Conservation (phyloP, 2,888 invertebrate genomes). For the Troides oblongomaculatus region DNA sequence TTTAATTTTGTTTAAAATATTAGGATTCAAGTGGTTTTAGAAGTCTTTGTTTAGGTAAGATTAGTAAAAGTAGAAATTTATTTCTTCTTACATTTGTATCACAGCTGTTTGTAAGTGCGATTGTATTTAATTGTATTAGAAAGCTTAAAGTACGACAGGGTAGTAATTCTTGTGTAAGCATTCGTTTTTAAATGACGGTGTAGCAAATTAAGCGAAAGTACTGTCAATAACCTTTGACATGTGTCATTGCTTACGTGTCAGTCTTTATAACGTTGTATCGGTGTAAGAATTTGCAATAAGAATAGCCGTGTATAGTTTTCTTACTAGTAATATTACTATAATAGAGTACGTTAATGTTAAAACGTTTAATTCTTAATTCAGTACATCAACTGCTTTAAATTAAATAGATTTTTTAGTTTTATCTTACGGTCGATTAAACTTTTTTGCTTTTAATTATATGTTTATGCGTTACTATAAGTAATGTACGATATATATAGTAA, state of each 20-base stretch:
- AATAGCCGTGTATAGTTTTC: slow-evolving; percentile 6
- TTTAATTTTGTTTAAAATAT: background rate
- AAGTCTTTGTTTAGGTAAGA: slow-evolving; percentile 1
- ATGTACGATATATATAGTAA: background rate
- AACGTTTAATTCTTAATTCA: background rate
- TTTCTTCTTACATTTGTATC: background rate
- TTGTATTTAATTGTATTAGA: background rate
- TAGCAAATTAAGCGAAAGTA: slow-evolving; percentile 48
- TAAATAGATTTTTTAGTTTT: background rate
- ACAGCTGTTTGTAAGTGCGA: background rate
- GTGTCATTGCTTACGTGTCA: slow-evolving; percentile 81
- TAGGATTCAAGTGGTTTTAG: background rate
- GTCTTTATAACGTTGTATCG: slow-evolving; percentile 33
- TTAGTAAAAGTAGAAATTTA: background rate
- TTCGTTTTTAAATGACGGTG: slow-evolving; percentile 1
- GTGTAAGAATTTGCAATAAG: slow-evolving; percentile 19
- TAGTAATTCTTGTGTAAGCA: background rate
- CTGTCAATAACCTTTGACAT: slow-evolving; percentile 80
- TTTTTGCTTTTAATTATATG: background rate
- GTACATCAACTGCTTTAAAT: background rate
- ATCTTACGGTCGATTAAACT: background rate
- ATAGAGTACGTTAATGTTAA: background rate
- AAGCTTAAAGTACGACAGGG: background rate
- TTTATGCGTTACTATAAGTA: background rate
- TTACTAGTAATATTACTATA: background rate